Evolutionary conservation across 2,797 vertebrate species (phyloP).

Genomic region (Danio aesculapii): DNA sequence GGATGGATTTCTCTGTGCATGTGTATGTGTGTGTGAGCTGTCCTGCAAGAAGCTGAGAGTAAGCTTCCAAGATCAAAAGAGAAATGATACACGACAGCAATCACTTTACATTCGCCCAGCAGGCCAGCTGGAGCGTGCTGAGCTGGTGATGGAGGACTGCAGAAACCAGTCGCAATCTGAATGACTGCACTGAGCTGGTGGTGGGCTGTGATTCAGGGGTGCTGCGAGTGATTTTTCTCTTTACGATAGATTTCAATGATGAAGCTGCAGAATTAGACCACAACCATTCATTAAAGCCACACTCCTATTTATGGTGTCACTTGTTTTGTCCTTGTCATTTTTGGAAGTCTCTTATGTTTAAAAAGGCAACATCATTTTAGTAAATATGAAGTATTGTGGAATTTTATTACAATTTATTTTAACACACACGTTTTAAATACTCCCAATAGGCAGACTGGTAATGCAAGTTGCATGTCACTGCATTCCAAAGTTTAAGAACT

Average conservation of each 20-base stretch:
- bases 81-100: conserved; percentile 75
- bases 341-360: too few relatives aligned
- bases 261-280: conserved; percentile 13
- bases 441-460: too few relatives aligned
- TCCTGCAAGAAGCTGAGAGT: conserved; percentile 41
- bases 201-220: neutral
- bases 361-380: too few relatives aligned
- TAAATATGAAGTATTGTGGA: too few relatives aligned
- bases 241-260: neutral
- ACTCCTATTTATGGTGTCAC: neutral
- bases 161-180: conserved; percentile 54
- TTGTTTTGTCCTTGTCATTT: neutral
- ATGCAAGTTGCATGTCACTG: too few relatives aligned
- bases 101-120: conserved; percentile 76
- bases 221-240: conserved; percentile 2
- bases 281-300: neutral
- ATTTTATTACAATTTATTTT: too few relatives aligned
- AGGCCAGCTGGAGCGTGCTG: conserved; percentile 72
- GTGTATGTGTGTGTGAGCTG: conserved; percentile 25
- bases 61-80: conserved; percentile 68
- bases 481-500: too few relatives aligned
- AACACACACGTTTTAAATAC: too few relatives aligned
- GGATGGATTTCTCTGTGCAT: conserved; percentile 62
- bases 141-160: conserved; percentile 55
- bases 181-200: conserved; percentile 28